A percentile compares a stretch with the other conserved stretches of the same genome.
Evolutionary conservation across 2,113 vertebrate genomes (phyloP).

Genomic region (Pyrgilauda ruficollis): DNA sequence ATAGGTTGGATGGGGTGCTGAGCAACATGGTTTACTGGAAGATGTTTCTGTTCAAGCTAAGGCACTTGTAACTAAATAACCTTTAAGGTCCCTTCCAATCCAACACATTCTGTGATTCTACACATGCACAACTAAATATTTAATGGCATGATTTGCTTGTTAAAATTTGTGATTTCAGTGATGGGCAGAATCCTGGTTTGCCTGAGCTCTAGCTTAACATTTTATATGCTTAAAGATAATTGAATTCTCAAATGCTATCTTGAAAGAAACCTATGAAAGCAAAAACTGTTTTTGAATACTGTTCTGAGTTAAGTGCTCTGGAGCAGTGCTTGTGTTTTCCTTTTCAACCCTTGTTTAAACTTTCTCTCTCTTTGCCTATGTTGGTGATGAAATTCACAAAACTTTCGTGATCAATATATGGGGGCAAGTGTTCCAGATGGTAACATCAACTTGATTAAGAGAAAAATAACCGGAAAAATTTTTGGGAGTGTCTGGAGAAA

Average conservation of each 20-base stretch:
- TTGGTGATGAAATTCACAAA: neutral
- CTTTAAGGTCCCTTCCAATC: neutral
- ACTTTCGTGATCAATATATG: neutral
- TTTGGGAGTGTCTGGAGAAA: neutral
- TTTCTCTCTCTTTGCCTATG: neutral
- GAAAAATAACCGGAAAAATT: neutral
- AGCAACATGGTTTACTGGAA: neutral
- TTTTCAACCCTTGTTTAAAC: neutral
- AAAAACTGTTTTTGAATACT: neutral
- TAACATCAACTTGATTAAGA: neutral
- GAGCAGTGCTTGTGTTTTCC: neutral
- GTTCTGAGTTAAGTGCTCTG: neutral
- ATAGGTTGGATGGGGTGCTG: neutral
- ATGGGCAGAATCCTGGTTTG: neutral
- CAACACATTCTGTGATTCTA: neutral
- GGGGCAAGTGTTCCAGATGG: neutral
- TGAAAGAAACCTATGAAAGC: neutral
- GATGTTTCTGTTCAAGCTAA: neutral
- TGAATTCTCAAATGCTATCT: neutral
- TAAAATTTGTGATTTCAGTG: neutral
- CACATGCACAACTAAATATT: neutral
- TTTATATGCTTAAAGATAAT: neutral
- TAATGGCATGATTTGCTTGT: rapidly evolving
- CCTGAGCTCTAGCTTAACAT: neutral
- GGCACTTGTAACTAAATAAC: rapidly evolving